These are phyloP conservation scores for Morpho achilles DNA, from an alignment of 2,888 invertebrate species.

Conservation along the genomic window DNA sequence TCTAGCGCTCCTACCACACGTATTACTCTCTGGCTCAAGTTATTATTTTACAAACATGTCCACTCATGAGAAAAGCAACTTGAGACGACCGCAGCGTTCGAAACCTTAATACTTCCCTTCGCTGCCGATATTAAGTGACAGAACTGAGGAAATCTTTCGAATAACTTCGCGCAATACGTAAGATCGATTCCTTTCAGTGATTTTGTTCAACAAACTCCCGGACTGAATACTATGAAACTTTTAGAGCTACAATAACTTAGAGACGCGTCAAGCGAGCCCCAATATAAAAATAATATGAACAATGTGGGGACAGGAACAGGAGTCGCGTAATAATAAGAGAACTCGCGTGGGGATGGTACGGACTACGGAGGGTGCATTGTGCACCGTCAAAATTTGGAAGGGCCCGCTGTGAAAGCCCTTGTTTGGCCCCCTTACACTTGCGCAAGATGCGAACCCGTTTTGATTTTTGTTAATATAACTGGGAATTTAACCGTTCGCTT, in stretches of 20 bases:
- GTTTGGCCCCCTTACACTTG: slow-evolving; percentile 73
- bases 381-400: slow-evolving; percentile 78
- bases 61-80: slow-evolving; percentile 79
- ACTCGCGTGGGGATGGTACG: slow-evolving; percentile 75
- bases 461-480: slow-evolving; percentile 69
- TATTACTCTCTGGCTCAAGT: slow-evolving; percentile 75
- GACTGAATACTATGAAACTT: neutral
- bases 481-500: slow-evolving; percentile 52
- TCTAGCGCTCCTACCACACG: slow-evolving; percentile 63
- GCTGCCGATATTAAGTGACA: slow-evolving; percentile 77
- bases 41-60: slow-evolving; percentile 77
- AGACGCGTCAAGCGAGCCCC: slow-evolving; percentile 68
- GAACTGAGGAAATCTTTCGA: slow-evolving; percentile 58
- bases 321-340: slow-evolving; percentile 76
- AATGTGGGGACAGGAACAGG: slow-evolving; percentile 75
- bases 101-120: slow-evolving; percentile 79
- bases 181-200: slow-evolving; percentile 28
- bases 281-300: slow-evolving; percentile 70
- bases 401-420: slow-evolving; percentile 71
- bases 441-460: slow-evolving; percentile 78
- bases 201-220: slow-evolving; percentile 3
- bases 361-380: slow-evolving; percentile 71
- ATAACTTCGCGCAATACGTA: slow-evolving; percentile 55
- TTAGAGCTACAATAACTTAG: slow-evolving; percentile 35
- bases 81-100: slow-evolving; percentile 77